Base-by-base conservation (phyloP, 2,888 invertebrate species). In the Lathronympha strigana region DNA sequence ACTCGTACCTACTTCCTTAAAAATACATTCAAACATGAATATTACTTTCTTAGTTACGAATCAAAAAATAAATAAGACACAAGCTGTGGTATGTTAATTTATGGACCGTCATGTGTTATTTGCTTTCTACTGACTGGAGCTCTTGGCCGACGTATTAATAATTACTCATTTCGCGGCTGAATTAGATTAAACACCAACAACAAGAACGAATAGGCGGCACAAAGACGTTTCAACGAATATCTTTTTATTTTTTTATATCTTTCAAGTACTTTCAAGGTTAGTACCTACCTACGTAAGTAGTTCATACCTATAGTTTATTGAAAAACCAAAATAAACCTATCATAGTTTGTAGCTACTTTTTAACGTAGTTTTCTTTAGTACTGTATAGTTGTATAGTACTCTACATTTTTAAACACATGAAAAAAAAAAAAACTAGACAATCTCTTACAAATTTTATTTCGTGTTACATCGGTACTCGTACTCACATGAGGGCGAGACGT, bases 81-180 rank as follows among this genome's bases (percentile, higher is more conserved):
- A 64, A 61, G 57, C 53, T 63, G 62, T 38, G 58, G 62, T 57
- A 53, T 67, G 66, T 67, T 69, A 64, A 73, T 73, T 74, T 69
- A 74, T 74, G 66, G 66, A 68, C 58, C 71, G 72, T 72, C 72
- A 72, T 66, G 67, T 71, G 71, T 68, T 69, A 67, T 68, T 72
- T 74, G 72, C 76, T 76, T 76, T 75, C 75, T 75, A 71, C 72
- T 73, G 71, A 68, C 70, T 75, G 67, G 77, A 77, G 76, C 70
- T 76, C 76, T 77, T 76, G 80, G 82, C 82, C 79, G 81, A 78
- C 73, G 67, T 62, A 68, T 71, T 69, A 78, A 76, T 80, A 79
- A 77, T 77, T 76, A 75, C 74, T 71, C 71, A 68, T 61, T 66
- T 62, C 36, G 55, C 69, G 57, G 70, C 71, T 70, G 71, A 73